Conservation (phyloP, 2,797 vertebrate genomes). For the Kryptolebias ocellatus region DNA sequence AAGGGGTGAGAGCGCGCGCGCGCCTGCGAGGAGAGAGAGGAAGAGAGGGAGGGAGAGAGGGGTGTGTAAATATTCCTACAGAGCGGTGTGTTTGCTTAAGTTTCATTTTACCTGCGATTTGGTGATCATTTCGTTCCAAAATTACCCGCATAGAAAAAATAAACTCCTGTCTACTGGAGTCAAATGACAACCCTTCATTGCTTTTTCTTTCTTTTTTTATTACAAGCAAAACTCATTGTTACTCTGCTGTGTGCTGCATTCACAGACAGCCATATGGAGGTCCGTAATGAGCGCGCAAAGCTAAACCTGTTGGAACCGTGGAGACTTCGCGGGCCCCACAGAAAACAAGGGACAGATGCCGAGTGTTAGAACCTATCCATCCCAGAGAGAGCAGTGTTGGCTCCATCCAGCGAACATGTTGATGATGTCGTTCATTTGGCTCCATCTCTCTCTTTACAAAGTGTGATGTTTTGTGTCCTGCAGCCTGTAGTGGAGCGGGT, state of each 20-base stretch:
- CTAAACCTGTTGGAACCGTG: conserved; percentile 73
- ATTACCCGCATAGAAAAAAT: conserved; percentile 21
- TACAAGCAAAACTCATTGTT: too few relatives aligned
- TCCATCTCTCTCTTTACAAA: conserved; percentile 12
- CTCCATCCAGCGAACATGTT: conserved; percentile 25
- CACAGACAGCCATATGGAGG: conserved; percentile 69
- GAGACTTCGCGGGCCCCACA: conserved; percentile 42
- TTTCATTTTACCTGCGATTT: conserved; percentile 45
- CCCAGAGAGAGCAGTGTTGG: conserved; percentile 46
- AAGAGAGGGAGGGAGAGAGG: neutral
- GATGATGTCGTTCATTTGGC: conserved; percentile 14
- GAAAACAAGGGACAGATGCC: conserved; percentile 70
- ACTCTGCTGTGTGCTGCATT: conserved; percentile 30
- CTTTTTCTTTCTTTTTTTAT: too few relatives aligned
- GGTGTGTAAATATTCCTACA: conserved; percentile 10
- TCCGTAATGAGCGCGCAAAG: conserved; percentile 70
- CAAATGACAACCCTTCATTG: conserved; percentile 19
- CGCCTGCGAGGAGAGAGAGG: conserved; percentile 2
- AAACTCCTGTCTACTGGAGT: conserved; percentile 19
- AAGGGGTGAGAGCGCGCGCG: conserved; percentile 9
- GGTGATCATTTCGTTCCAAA: conserved; percentile 36
- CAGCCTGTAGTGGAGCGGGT: neutral
- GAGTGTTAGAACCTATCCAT: conserved; percentile 63
- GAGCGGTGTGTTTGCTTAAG: conserved; percentile 19
- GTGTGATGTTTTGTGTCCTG: neutral